phyloP scores from a whole-genome alignment of 2,888 invertebrate species.

The Glomeris marginata region DNA sequence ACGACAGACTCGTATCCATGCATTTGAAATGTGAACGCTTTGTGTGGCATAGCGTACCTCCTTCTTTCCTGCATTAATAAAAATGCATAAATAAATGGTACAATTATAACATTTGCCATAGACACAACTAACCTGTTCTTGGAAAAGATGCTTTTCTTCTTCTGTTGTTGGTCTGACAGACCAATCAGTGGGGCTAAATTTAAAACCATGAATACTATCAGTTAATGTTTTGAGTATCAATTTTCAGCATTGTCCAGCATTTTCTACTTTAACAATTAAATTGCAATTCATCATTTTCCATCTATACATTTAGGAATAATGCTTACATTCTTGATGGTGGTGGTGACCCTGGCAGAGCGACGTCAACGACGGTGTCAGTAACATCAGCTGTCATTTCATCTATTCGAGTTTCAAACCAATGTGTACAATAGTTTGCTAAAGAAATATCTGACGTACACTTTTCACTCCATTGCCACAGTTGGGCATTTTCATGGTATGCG shows the following conservation, averaged over 20 bases:
- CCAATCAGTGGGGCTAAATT: constrained; percentile 51
- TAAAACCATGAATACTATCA: too few species aligned
- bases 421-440: constrained; percentile 54
- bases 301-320: constrained; percentile 13
- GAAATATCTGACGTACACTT: constrained; percentile 75
- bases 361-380: constrained; percentile 17
- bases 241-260: too few species aligned
- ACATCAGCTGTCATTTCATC: constrained; percentile 21
- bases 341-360: constrained; percentile 26
- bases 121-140: constrained; percentile 33
- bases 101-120: not conserved
- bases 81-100: constrained; percentile 26
- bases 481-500: constrained; percentile 53
- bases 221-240: too few species aligned
- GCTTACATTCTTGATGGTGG: constrained; percentile 30
- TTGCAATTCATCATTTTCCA: not conserved
- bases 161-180: constrained; percentile 60
- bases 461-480: constrained; percentile 75
- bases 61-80: constrained; percentile 46
- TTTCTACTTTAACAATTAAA: too few species aligned
- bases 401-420: constrained; percentile 45
- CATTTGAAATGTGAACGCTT: constrained; percentile 76
- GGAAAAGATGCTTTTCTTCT: constrained; percentile 42
- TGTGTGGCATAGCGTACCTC: constrained; percentile 76
- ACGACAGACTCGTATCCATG: constrained; percentile 73